Evolutionary conservation across 1,140 invertebrate genomes (phyloP).

Genomic region (Phymastichus coffea): DNA sequence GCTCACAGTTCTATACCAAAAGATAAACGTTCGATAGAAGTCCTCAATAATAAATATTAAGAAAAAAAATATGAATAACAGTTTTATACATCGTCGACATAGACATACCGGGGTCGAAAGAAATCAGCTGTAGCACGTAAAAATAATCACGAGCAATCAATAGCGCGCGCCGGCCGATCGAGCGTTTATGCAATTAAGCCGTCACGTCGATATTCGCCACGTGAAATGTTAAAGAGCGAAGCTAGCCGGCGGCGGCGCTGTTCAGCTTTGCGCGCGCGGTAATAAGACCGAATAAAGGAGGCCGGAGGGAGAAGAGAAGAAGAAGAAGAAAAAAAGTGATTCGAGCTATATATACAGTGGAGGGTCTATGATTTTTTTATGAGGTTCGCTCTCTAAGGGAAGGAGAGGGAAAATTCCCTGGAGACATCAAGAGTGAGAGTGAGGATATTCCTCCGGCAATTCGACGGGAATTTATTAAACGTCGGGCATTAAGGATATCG

Average conservation of each 20-base stretch:
- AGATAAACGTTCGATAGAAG: too few relatives aligned
- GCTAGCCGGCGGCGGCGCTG: too few relatives aligned
- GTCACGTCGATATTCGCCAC: constrained; percentile 9
- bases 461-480: constrained; percentile 36
- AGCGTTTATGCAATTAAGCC: constrained; percentile 8
- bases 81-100: too few relatives aligned
- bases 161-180: too few relatives aligned
- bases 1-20: too few relatives aligned
- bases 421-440: constrained; percentile 19
- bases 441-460: constrained; percentile 24
- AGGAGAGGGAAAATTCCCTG: constrained; percentile 11
- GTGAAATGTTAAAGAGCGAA: constrained; percentile 5
- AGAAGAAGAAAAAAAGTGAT: constrained; percentile 2
- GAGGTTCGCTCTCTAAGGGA: background rate
- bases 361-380: constrained; percentile 24
- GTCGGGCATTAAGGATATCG: constrained; percentile 35
- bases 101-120: too few relatives aligned
- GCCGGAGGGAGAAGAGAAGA: constrained; percentile 5
- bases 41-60: too few relatives aligned
- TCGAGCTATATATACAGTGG: too few relatives aligned
- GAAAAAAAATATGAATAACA: too few relatives aligned
- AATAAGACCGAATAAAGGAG: constrained; percentile 13
- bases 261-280: background rate
- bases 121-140: too few relatives aligned
- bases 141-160: too few relatives aligned